phyloP scores from a whole-genome alignment of 2,797 vertebrate genomes.

The Mallotus villosus region DNA sequence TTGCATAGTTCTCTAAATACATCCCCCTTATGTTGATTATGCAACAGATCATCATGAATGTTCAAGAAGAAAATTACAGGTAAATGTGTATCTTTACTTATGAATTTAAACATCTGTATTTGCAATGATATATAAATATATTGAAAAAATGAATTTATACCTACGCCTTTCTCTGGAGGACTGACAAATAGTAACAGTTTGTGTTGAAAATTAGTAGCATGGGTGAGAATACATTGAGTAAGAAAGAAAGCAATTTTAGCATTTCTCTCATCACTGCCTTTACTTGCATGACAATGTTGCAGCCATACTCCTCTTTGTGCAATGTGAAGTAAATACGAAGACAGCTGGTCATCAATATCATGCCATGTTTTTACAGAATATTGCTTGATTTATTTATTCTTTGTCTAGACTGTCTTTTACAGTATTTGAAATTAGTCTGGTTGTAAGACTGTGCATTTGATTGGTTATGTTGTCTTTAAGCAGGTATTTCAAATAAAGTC shows the following conservation, averaged over 20 bases:
- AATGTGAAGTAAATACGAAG: constrained; percentile 40
- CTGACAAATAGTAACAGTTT: background rate
- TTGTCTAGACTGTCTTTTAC: constrained; percentile 33
- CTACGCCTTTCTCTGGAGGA: background rate
- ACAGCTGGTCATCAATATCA: constrained; percentile 20
- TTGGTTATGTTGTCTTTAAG: constrained; percentile 59
- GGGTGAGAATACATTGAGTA: background rate
- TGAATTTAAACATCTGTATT: background rate
- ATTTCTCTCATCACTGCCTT: constrained; percentile 5
- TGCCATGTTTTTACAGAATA: constrained; percentile 55
- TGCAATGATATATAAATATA: background rate
- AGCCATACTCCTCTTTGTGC: constrained; percentile 49
- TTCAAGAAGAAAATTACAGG: background rate
- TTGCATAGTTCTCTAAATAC: background rate
- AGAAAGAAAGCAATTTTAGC: background rate
- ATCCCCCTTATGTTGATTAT: background rate
- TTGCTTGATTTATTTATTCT: constrained; percentile 38
- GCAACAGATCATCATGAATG: constrained; percentile 1
- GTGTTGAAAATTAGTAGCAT: no score
- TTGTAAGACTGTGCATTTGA: constrained; percentile 55
- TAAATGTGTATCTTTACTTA: constrained; percentile 7
- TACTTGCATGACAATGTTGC: constrained; percentile 49
- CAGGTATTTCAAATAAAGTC: constrained; percentile 67
- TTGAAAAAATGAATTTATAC: background rate
- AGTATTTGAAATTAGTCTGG: constrained; percentile 48